Conservation (phyloP, 2,888 invertebrate genomes). For the Eustalomyia histrio region DNA sequence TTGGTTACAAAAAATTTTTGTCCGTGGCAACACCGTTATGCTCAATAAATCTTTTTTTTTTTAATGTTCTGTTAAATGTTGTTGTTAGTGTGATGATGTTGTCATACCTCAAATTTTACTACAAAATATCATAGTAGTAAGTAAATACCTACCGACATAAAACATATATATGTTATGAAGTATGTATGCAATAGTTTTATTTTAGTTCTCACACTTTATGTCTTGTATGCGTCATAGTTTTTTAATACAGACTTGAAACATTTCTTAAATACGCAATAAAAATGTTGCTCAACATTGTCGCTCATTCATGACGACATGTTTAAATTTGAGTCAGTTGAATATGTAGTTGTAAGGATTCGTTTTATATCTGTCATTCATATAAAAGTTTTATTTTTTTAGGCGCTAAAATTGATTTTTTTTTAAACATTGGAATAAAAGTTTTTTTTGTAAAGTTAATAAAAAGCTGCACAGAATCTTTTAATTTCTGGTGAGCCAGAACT, state of each 20-base stretch:
- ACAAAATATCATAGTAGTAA: slow-evolving; percentile 4
- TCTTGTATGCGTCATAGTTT: slow-evolving; percentile 45
- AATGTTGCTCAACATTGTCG: slow-evolving; percentile 64
- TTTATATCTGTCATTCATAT: too few relatives aligned
- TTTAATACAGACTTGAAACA: slow-evolving; percentile 47
- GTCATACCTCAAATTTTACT: slow-evolving; percentile 4
- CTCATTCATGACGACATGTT: slow-evolving; percentile 13
- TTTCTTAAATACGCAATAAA: slow-evolving; percentile 63
- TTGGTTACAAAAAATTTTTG: too few relatives aligned
- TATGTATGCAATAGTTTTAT: too few relatives aligned
- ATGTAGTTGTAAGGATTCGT: background rate
- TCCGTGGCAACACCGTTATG: too few relatives aligned
- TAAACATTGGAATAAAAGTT: too few relatives aligned
- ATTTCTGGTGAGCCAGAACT: too few relatives aligned
- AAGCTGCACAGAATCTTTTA: too few relatives aligned
- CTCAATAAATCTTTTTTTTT: slow-evolving; percentile 25
- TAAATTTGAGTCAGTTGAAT: background rate
- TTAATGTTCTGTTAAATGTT: slow-evolving; percentile 13
- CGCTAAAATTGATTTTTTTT: too few relatives aligned
- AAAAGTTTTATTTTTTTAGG: too few relatives aligned
- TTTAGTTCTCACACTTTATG: slow-evolving; percentile 33
- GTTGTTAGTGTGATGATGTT: background rate
- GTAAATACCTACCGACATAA: too few relatives aligned
- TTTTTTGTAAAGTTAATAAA: too few relatives aligned
- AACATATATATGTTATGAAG: too few relatives aligned